These are phyloP conservation scores for Zaprionus lachaisei DNA, from an alignment of 1,140 invertebrate species.

Conservation along the genomic window DNA sequence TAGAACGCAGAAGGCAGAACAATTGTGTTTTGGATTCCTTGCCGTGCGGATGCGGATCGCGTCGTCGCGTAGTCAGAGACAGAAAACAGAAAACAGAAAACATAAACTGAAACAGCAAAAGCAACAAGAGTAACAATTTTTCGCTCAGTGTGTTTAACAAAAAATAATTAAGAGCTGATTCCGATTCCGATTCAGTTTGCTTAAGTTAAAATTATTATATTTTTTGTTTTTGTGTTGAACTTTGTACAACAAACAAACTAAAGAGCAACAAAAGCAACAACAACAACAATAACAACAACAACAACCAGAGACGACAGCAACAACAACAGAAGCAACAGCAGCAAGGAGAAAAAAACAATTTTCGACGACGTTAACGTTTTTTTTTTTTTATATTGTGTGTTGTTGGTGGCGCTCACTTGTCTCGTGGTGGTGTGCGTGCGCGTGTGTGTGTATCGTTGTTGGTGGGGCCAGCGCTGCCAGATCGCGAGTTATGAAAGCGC, in stretches of 20 bases:
- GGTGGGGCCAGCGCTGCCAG: slow-evolving; percentile 67
- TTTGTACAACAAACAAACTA: slow-evolving; percentile 11
- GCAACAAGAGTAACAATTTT: slow-evolving; percentile 29
- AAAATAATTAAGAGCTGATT: neutral
- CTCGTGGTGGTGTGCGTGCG: slow-evolving; percentile 12
- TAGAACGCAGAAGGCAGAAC: slow-evolving; percentile 81
- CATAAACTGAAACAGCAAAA: slow-evolving; percentile 24
- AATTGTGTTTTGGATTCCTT: slow-evolving; percentile 84
- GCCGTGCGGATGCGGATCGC: slow-evolving; percentile 80
- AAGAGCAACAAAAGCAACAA: slow-evolving; percentile 16
- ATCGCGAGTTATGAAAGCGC: slow-evolving; percentile 80
- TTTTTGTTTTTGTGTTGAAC: slow-evolving; percentile 36
- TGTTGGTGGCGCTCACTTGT: slow-evolving; percentile 46
- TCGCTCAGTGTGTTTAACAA: slow-evolving; percentile 20
- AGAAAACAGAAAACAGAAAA: neutral
- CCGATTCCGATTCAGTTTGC: neutral
- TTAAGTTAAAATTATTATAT: slow-evolving; percentile 11
- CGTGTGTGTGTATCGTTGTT: neutral
- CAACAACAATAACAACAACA: slow-evolving; percentile 18
- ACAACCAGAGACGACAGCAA: slow-evolving; percentile 11
- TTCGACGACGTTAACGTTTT: slow-evolving; percentile 35
- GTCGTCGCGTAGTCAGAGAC: slow-evolving; percentile 58
- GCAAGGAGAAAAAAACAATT: slow-evolving; percentile 16
- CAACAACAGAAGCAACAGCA: slow-evolving; percentile 1
- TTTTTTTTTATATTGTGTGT: neutral